Conservation (phyloP, 1,140 invertebrate genomes). For the Melanaphis sacchari region DNA sequence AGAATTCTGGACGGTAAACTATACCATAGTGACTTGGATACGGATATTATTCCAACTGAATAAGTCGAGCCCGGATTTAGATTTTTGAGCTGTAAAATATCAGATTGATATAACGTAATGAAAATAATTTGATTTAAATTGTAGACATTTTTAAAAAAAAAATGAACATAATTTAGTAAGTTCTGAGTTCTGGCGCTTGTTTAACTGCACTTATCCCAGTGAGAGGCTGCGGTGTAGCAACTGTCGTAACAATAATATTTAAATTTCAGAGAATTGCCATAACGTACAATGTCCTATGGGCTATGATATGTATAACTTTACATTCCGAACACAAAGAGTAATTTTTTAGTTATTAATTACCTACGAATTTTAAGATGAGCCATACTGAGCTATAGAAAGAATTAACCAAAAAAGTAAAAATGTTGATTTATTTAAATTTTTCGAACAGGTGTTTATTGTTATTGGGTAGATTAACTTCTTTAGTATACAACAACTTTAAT, state of each 20-base stretch:
- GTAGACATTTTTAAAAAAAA: not conserved
- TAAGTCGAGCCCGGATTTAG: not conserved
- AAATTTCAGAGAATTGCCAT: not conserved
- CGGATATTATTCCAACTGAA: not conserved
- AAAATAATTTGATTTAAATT: not conserved
- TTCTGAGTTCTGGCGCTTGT: not conserved
- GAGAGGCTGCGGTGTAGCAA: not conserved
- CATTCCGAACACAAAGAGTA: not conserved
- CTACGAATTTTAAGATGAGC: too few species aligned
- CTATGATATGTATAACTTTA: not conserved
- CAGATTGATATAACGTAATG: not conserved
- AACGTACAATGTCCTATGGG: too few species aligned
- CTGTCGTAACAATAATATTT: too few species aligned
- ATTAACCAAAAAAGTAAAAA: too few species aligned
- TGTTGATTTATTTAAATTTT: too few species aligned
- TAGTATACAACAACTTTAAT: not conserved
- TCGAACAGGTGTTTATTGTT: too few species aligned
- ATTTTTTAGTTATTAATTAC: too few species aligned
- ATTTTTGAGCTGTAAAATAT: not conserved
- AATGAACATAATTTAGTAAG: not conserved
- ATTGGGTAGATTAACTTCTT: too few species aligned
- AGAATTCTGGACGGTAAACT: not conserved
- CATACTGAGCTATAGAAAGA: too few species aligned
- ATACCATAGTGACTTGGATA: constrained; percentile 16
- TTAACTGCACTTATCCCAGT: not conserved